Evolutionary conservation across 2,113 vertebrate species (phyloP), one percentile per base, ranked within the genome.

Genomic region (Ondatra zibethicus): DNA sequence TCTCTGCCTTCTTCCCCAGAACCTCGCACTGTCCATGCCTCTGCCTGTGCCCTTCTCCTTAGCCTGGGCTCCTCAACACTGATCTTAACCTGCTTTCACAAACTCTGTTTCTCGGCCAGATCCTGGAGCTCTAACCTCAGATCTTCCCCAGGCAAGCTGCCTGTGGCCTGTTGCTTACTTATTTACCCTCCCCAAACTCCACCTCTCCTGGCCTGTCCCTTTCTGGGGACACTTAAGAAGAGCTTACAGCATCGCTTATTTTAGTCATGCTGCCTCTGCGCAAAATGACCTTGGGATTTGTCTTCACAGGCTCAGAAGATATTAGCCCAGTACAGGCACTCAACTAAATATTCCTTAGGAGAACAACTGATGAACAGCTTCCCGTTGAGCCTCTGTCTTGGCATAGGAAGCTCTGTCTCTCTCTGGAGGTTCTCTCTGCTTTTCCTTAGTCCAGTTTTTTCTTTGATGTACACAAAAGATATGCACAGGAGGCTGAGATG

Each of bases 81-180:
- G 86, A 95, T 93, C 92, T 97, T 96, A 94, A 92, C 92, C 94
- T 92, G 52, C 96, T 96, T 95, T n/a, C 50, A 80, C 76, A 88
- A 72, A 87, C 76, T 72, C 72, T 92, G 85, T 70, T 86, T 58
- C 73, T 84, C 78, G 84, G 93, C 91, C 8, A 14, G 19, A 33
- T 36, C 89, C 86, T 82, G 66, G 92, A 75, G 66, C 13, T 58
- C 68, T 93, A 87, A 97, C 91, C 87, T 96, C 92, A 81, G 73
- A 47, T 88, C 58, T 91, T 90, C 88, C 85, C 70, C 94, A 91
- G 93, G 96, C 68, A 88, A 80, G 21, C 88, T 84, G 5, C 10
- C 21, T 14, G 27, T 78, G 72, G 72, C 82, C 87, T 87, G 36
- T 55, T 73, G 50, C 86, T 81, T 39, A 29, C 68, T 88, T 72